Evolutionary conservation across 2,797 vertebrate species (phyloP).

Genomic region (Rhadinocentrus ornatus): DNA sequence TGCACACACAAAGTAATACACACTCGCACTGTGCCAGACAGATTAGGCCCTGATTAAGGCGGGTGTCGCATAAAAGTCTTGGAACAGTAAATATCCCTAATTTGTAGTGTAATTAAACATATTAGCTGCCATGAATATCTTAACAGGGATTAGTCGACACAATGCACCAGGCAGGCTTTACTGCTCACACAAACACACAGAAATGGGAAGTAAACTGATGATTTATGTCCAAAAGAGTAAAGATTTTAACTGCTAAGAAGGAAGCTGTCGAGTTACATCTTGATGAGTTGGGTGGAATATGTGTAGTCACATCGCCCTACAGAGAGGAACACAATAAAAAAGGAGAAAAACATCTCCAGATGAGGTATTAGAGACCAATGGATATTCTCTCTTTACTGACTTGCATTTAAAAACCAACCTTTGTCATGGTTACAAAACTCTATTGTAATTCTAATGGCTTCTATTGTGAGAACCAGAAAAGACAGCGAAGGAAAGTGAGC

Average conservation of each 20-base stretch:
- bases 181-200: slow-evolving; percentile 33
- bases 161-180: slow-evolving; percentile 49
- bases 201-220: slow-evolving; percentile 18
- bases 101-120: slow-evolving; percentile 81
- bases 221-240: slow-evolving; percentile 24
- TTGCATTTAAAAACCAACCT: slow-evolving; percentile 44
- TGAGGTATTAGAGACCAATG: slow-evolving; percentile 47
- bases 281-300: not conserved
- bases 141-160: slow-evolving; percentile 72
- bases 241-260: slow-evolving; percentile 12
- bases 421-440: slow-evolving; percentile 52
- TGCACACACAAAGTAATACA: slow-evolving; percentile 39
- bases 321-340: slow-evolving; percentile 1
- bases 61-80: slow-evolving; percentile 70
- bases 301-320: not conserved
- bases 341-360: slow-evolving; percentile 29
- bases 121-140: slow-evolving; percentile 78
- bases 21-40: slow-evolving; percentile 58
- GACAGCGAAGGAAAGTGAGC: slow-evolving; percentile 32
- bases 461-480: slow-evolving; percentile 57
- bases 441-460: slow-evolving; percentile 61
- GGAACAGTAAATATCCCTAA: slow-evolving; percentile 79
- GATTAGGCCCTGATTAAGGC: slow-evolving; percentile 73
- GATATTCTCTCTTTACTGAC: slow-evolving; percentile 33
- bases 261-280: not conserved